Conservation (phyloP, 2,888 invertebrate genomes). For the Stenotaenia linearis region DNA sequence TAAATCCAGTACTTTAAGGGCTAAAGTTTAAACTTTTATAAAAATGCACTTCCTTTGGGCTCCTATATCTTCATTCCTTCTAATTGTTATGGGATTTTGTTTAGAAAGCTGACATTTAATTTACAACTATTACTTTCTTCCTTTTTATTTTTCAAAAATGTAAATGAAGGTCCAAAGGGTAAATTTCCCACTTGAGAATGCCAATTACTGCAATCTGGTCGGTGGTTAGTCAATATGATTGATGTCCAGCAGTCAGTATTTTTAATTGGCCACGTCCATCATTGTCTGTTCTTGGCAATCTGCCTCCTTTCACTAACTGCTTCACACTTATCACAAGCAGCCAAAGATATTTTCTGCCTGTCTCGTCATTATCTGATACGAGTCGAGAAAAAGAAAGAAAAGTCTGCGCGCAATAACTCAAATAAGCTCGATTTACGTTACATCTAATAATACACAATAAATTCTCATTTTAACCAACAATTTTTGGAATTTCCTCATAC, state of each 20-base stretch:
- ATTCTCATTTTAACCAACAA: not conserved
- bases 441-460: not conserved
- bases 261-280: slow-evolving; percentile 17
- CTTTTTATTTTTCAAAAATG: not conserved
- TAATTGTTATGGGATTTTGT: too few species aligned
- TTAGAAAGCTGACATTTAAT: too few species aligned
- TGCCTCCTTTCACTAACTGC: slow-evolving; percentile 21
- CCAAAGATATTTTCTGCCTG: slow-evolving; percentile 15
- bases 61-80: too few species aligned
- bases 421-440: not conserved
- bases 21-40: too few species aligned
- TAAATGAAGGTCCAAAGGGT: not conserved
- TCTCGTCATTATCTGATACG: slow-evolving; percentile 6
- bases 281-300: slow-evolving; percentile 5
- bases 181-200: not conserved
- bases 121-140: not conserved
- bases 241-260: slow-evolving; percentile 9
- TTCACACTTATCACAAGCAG: slow-evolving; percentile 7
- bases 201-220: slow-evolving; percentile 20
- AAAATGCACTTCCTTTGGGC: too few species aligned
- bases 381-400: not conserved
- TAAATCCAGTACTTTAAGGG: too few species aligned
- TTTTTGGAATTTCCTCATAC: too few species aligned
- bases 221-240: slow-evolving; percentile 16
- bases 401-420: not conserved